phyloP scores from a whole-genome alignment of 2,113 vertebrate species.

The Salvator merianae region DNA sequence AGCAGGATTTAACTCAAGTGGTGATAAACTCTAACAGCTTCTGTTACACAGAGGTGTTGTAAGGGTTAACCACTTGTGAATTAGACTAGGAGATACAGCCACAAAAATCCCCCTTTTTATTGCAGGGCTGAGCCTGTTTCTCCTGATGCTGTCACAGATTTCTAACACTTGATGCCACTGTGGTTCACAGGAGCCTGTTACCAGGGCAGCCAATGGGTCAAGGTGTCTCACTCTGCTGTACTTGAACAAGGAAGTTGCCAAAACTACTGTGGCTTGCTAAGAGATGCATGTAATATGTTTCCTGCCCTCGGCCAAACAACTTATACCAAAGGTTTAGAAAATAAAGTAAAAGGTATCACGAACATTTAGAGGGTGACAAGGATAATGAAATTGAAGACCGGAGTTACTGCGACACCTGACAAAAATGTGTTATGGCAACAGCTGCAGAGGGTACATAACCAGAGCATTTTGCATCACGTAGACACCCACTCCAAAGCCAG shows the following conservation, averaged over 20 bases:
- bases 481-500: background rate
- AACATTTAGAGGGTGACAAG: background rate
- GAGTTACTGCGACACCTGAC: background rate
- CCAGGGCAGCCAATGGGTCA: conserved; percentile 4
- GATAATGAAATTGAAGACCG: background rate
- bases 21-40: too few relatives aligned
- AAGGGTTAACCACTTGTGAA: conserved; percentile 3
- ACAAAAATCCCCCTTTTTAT: conserved; percentile 8
- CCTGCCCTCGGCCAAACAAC: background rate
- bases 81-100: background rate
- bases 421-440: background rate
- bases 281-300: background rate
- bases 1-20: background rate
- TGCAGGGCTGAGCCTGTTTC: conserved; percentile 1
- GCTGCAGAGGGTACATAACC: background rate
- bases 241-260: background rate
- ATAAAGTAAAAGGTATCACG: background rate
- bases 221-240: background rate
- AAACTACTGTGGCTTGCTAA: background rate
- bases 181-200: conserved; percentile 19
- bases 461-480: background rate
- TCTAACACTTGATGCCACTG: conserved; percentile 4
- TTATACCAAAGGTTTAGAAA: background rate
- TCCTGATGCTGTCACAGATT: conserved; percentile 10
- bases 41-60: background rate